Percentiles rank a stretch among this genome's conserved stretches.
Conservation (phyloP, 2,113 vertebrate species). For the western clawed frog (Xenopus tropicalis) region DNA sequence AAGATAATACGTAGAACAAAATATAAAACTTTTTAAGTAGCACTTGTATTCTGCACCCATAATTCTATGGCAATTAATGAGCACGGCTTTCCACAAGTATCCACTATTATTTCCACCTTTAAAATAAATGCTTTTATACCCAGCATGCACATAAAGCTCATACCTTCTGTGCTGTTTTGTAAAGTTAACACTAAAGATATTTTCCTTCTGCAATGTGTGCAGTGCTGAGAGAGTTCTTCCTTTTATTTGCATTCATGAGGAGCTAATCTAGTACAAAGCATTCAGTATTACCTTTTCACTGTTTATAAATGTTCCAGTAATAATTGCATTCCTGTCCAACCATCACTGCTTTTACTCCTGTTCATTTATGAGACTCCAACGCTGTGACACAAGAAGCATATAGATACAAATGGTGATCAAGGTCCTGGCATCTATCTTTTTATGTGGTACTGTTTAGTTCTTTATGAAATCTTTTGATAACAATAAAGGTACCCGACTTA, state of each 20-base stretch:
- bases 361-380: background rate
- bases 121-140: background rate
- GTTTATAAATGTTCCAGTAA: background rate
- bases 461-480: conserved; percentile 38
- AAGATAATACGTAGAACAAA: no score
- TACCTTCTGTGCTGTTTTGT: background rate
- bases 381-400: background rate
- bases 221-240: background rate
- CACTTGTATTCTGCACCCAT: background rate
- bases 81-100: background rate
- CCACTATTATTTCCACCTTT: background rate
- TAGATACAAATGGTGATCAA: background rate
- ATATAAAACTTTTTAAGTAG: no score
- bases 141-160: background rate
- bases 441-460: conserved; percentile 40
- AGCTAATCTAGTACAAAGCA: background rate
- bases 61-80: background rate
- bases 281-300: background rate
- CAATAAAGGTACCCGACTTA: conserved; percentile 46
- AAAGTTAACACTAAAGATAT: background rate
- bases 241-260: background rate
- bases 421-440: conserved; percentile 31
- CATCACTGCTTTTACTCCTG: background rate
- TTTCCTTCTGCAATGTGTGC: background rate
- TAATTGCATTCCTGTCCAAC: background rate